Base-by-base conservation (phyloP, 53 echinoderm and acorn worm species). In the Mesocentrotus franciscanus region DNA sequence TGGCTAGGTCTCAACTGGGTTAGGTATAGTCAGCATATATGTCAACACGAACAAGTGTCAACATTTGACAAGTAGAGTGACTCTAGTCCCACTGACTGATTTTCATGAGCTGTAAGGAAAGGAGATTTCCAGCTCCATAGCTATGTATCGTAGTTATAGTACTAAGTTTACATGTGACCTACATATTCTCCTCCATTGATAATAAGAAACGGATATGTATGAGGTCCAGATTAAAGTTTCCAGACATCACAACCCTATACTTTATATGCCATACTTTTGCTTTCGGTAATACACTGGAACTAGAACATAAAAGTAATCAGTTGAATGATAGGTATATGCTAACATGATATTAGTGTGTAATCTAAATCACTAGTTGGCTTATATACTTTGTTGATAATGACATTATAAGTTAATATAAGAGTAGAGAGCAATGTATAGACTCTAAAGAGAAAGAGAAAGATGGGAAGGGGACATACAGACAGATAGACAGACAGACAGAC, bases 1-100 rank as follows among this genome's bases (percentile, higher is more conserved):
- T 92, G 76, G 92, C 16, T 71, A 4, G 49, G 42, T 33, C 70
- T 92, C 29, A 57, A 57, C 87, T 91, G 22, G 91, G 91, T 58
- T 90, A 60, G 32, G 90, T 60, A 35, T 59, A 64, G 91, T 64
- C 35, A 18, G 90, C 4, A 61, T 33, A 9, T 32, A 60, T 90
- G 90, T 90, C 90, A 90, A 90, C 32, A 49, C 10, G 58, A 58
- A 57, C 58, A 87, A 58, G 87, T 57, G 87, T 57, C 87, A 87
- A 14, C 57, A 57, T 57, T 56, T 87, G 87, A 87, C 58, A 33
- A 87, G 87, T 58, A 20, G 17, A 87, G 27, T 87, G n/a, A 10
- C n/a, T 57, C 14, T 27, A 58, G 87, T 87, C 56, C 58, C 87
- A 58, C 58, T 56, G 22, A 57, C 87, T 87, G 26, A 27, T n/a